A percentile compares a stretch with the other conserved stretches of the same genome.
Conservation (phyloP, 2,113 vertebrate species). For the Ammodytes dubius region DNA sequence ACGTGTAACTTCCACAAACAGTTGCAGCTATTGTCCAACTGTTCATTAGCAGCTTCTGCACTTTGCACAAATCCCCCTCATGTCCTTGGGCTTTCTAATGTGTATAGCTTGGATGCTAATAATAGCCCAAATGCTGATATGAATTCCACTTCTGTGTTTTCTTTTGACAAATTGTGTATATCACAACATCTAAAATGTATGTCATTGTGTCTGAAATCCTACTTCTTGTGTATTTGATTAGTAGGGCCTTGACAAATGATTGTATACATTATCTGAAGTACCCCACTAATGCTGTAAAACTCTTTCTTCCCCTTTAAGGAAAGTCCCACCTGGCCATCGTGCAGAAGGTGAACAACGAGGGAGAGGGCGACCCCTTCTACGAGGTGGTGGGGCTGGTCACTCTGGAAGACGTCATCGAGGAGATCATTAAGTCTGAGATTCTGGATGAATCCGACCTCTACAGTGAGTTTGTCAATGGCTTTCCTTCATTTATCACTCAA, state of each 20-base stretch:
- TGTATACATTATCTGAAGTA: not conserved
- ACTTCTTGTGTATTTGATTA: not conserved
- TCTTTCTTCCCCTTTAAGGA: slow-evolving; percentile 79
- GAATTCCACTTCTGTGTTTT: not conserved
- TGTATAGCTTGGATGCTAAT: not conserved
- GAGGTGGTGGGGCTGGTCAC: slow-evolving; percentile 96
- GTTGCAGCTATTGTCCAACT: not conserved
- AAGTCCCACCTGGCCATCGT: slow-evolving; percentile 99
- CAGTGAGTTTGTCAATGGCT: slow-evolving; percentile 84
- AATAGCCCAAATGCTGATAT: not conserved
- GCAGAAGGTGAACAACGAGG: slow-evolving; percentile 98
- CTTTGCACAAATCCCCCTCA: not conserved
- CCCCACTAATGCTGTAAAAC: not conserved
- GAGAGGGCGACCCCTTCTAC: slow-evolving; percentile 97
- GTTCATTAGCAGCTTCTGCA: not conserved
- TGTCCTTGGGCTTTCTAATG: not conserved
- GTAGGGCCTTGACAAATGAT: not conserved
- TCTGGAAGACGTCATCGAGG: slow-evolving; percentile 96
- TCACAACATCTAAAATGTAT: not conserved
- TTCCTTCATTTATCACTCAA: not conserved
- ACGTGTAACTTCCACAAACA: not conserved
- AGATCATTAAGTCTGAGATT: slow-evolving; percentile 97
- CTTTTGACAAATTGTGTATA: not conserved
- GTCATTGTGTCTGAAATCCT: no score
- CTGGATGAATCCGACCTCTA: slow-evolving; percentile 94